Evolutionary conservation across 2,888 invertebrate genomes (phyloP), one percentile per base, ranked within the genome.

Genomic region (Caradrina clavipalpis): DNA sequence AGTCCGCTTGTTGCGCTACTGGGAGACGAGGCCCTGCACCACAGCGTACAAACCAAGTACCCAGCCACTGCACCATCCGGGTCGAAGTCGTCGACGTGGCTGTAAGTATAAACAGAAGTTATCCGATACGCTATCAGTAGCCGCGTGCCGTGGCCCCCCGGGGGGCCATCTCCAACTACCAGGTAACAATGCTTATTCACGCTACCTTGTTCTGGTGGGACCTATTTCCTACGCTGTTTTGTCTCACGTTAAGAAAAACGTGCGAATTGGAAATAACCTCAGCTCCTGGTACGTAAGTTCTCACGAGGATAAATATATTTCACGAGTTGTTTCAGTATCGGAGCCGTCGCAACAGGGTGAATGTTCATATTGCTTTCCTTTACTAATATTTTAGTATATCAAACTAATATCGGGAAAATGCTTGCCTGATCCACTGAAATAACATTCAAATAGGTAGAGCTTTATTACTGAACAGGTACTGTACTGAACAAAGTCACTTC

Each of bases 261-360:
- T 1, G 7, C 17, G 47, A n/a, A 71, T 51, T 26, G 50, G 35
- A 56, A 56, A 71, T 47, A 70, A 22, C 13, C 53, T 57, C 2
- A 10, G 10, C 47, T 21, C 26, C 21, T 47, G 39, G 45, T 19
- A 22, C 26, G 47, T 17, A 31, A 51, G 31, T 76, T 39, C 3
- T 54, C 39, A 42, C 31, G 49, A 31, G 51, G 47, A 57, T 57
- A 57, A 72, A 78, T 53, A 77, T 77, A 78, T 78, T 78, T 54
- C 47, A 49, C 47, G 54, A 72, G 42, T 72, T 49, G 47, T 35
- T 71, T 21, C 61, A 72, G 73, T 35, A 42, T 42, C 42, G 13
- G n/a, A 19, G 50, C n/a, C 61, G 19, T 2, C 49, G 42, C 11
- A 39, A 54, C n/a, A 26, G 42, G 35, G 42, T 51, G 26, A 49